phyloP scores from a whole-genome alignment of 2,888 invertebrate species.

The Tubulanus polymorphus region DNA sequence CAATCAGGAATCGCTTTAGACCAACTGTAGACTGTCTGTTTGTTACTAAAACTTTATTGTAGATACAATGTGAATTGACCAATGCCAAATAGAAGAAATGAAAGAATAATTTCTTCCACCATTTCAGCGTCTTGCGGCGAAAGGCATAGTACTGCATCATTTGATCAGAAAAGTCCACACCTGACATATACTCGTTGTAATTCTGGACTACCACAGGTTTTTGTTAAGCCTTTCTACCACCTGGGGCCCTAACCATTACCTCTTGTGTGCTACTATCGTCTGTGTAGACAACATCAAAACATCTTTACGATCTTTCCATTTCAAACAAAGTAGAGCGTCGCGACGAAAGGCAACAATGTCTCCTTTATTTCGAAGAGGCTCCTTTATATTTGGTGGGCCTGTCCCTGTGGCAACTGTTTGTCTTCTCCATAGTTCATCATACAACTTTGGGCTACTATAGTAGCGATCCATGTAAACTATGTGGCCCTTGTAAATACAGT shows the following conservation, averaged over 20 bases:
- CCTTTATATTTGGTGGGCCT: neutral
- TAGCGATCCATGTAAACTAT: neutral
- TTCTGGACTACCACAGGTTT: neutral
- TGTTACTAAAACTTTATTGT: neutral
- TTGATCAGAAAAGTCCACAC: neutral
- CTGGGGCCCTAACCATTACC: neutral
- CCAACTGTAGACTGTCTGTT: neutral
- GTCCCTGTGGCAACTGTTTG: neutral
- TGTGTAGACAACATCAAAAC: neutral
- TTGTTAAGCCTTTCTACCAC: neutral
- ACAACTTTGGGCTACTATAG: neutral
- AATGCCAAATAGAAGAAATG: neutral
- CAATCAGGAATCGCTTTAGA: neutral
- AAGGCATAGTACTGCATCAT: neutral
- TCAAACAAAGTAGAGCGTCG: neutral
- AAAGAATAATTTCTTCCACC: constrained; percentile 1
- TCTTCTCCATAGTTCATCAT: neutral
- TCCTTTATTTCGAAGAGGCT: neutral
- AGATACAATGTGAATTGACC: neutral
- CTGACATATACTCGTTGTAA: neutral
- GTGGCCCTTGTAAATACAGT: neutral
- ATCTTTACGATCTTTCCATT: neutral
- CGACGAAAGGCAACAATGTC: neutral
- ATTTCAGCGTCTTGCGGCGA: neutral
- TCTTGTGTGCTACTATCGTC: neutral